phyloP scores from a whole-genome alignment of 2,113 vertebrate species.

The Spermophilus dauricus region DNA sequence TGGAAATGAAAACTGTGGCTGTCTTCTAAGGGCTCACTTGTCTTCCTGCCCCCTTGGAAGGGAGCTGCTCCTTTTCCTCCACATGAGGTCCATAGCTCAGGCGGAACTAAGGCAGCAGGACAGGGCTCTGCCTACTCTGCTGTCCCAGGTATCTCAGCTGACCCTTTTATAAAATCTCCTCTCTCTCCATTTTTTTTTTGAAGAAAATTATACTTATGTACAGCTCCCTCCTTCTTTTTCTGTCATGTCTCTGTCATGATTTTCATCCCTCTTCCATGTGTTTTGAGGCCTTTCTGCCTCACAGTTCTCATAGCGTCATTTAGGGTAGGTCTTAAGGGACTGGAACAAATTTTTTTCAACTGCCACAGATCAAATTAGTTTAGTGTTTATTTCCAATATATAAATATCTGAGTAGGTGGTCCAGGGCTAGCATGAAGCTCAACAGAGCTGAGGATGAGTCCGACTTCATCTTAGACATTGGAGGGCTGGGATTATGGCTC shows the following conservation, averaged over 20 bases:
- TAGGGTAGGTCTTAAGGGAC: not conserved
- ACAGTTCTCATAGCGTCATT: not conserved
- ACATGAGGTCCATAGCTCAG: not conserved
- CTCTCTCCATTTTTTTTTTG: not conserved
- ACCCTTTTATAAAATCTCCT: not conserved
- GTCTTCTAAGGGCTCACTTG: not conserved
- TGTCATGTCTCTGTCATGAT: not conserved
- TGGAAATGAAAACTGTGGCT: not conserved
- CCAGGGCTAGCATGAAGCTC: not conserved
- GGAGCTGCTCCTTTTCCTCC: not conserved
- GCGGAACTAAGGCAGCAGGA: not conserved
- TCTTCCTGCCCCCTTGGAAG: not conserved
- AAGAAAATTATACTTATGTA: not conserved
- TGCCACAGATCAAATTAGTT: not conserved
- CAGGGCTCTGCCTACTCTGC: no score
- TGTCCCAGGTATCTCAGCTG: not conserved
- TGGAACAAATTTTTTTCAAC: not conserved
- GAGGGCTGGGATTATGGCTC: no score
- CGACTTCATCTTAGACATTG: not conserved
- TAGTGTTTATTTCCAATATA: not conserved
- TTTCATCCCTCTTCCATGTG: not conserved
- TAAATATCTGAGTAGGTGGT: not conserved
- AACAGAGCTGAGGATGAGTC: not conserved
- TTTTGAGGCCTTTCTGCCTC: not conserved
- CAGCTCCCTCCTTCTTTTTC: not conserved